Evolutionary conservation across 2,888 invertebrate genomes (phyloP).

Genomic region (Pemphredon lugubris): DNA sequence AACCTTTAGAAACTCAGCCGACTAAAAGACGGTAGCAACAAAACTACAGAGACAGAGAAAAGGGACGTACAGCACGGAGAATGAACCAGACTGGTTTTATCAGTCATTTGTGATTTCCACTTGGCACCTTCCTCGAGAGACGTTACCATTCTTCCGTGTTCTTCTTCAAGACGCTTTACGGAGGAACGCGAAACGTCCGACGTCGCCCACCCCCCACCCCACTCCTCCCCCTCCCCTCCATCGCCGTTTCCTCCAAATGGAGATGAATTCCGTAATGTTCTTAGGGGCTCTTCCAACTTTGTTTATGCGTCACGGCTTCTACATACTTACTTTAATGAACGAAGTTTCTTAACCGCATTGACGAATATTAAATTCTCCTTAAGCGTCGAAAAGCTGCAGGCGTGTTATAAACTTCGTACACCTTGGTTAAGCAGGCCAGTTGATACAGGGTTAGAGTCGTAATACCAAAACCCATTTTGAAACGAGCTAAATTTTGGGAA

Average conservation of each 20-base stretch:
- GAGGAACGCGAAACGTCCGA: background rate
- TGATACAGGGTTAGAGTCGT: background rate
- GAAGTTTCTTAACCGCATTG: conserved; percentile 28
- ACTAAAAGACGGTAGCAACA: conserved; percentile 43
- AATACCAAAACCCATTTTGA: too few species aligned
- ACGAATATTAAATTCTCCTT: conserved; percentile 38
- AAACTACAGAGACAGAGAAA: conserved; percentile 25
- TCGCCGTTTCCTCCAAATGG: conserved; percentile 7
- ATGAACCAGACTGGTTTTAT: conserved; percentile 44
- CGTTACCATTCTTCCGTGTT: background rate
- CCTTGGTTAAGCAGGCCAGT: conserved; percentile 2
- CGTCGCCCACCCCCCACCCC: background rate
- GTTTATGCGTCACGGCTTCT: background rate
- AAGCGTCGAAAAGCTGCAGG: background rate
- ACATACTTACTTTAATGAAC: conserved; percentile 10
- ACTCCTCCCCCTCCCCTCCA: too few species aligned
- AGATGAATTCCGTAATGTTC: conserved; percentile 15
- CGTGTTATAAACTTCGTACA: conserved; percentile 3
- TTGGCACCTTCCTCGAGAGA: conserved; percentile 24
- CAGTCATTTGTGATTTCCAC: conserved; percentile 61
- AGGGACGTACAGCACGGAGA: conserved; percentile 4
- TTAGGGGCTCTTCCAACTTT: conserved; percentile 1
- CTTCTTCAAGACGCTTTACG: conserved; percentile 3
- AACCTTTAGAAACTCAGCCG: conserved; percentile 49
- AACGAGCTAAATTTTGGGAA: conserved; percentile 13